A percentile compares a stretch with the other conserved stretches of the same genome.
Evolutionary conservation across 2,888 invertebrate genomes (phyloP).

Genomic region (Smittia sp.): DNA sequence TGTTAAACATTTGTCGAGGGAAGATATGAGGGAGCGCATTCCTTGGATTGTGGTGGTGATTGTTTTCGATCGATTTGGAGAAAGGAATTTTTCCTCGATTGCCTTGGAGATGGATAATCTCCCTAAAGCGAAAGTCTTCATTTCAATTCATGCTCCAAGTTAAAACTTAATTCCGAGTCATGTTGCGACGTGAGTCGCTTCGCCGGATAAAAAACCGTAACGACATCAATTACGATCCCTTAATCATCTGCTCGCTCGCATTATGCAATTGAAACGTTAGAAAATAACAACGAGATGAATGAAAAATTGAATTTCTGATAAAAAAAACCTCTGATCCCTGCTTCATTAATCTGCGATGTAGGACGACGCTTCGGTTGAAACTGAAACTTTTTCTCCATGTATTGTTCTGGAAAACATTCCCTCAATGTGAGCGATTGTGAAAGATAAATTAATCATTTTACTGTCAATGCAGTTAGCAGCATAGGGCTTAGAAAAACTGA

Average conservation of each 20-base stretch:
- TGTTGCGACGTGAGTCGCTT: too few species aligned
- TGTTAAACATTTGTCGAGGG: background rate
- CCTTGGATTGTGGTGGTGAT: background rate
- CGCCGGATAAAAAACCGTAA: too few species aligned
- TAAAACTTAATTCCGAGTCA: too few species aligned
- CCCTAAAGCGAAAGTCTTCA: too few species aligned
- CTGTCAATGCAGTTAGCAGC: constrained; percentile 36
- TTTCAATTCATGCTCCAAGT: too few species aligned
- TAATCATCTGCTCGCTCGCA: too few species aligned
- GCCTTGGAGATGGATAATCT: too few species aligned
- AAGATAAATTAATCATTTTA: constrained; percentile 40
- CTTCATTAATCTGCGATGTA: constrained; percentile 36
- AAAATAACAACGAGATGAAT: constrained; percentile 11
- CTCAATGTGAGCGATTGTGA: background rate
- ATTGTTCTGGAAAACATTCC: background rate
- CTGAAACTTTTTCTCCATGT: constrained; percentile 8
- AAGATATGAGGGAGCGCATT: background rate
- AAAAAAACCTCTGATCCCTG: constrained; percentile 39
- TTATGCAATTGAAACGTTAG: constrained; percentile 3
- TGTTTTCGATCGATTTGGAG: background rate
- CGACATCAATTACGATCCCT: too few species aligned
- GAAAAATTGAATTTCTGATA: constrained; percentile 39
- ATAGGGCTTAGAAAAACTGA: background rate
- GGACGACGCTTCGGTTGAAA: background rate
- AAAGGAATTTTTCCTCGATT: too few species aligned